These are phyloP conservation scores for Calameuta pallipes DNA, from an alignment of 2,888 invertebrate genomes.

Conservation along the genomic window DNA sequence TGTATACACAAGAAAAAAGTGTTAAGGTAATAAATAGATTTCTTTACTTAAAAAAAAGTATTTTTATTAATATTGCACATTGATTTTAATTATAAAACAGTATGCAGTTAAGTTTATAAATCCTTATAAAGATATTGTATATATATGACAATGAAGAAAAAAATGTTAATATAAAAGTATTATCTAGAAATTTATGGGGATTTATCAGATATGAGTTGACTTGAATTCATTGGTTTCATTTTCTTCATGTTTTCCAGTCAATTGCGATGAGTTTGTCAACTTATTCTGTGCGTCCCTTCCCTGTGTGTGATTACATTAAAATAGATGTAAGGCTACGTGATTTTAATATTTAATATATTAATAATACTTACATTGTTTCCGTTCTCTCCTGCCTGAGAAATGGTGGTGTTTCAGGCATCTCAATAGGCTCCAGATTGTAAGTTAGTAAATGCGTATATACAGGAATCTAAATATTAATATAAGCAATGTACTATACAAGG, in stretches of 20 bases:
- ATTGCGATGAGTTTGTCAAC: not conserved
- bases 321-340: not conserved
- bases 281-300: not conserved
- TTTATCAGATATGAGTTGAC: not conserved
- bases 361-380: not conserved
- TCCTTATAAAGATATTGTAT: not conserved
- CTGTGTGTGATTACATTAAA: not conserved
- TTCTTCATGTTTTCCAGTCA: not conserved
- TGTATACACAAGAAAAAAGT: constrained; percentile 7
- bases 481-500: not conserved
- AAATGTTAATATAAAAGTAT: constrained; percentile 11
- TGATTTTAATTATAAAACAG: not conserved
- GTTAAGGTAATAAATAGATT: constrained; percentile 17
- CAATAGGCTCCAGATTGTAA: constrained; percentile 71
- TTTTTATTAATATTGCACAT: not conserved
- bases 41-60: constrained; percentile 7
- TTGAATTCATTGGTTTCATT: not conserved
- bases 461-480: constrained; percentile 70
- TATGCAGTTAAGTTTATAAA: not conserved
- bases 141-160: constrained; percentile 1
- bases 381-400: constrained; percentile 23
- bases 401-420: constrained; percentile 70
- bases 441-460: constrained; percentile 77
- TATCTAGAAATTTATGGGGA: not conserved
- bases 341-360: not conserved